phyloP scores from a whole-genome alignment of 2,888 invertebrate species.

The Chloroclysta siterata region DNA sequence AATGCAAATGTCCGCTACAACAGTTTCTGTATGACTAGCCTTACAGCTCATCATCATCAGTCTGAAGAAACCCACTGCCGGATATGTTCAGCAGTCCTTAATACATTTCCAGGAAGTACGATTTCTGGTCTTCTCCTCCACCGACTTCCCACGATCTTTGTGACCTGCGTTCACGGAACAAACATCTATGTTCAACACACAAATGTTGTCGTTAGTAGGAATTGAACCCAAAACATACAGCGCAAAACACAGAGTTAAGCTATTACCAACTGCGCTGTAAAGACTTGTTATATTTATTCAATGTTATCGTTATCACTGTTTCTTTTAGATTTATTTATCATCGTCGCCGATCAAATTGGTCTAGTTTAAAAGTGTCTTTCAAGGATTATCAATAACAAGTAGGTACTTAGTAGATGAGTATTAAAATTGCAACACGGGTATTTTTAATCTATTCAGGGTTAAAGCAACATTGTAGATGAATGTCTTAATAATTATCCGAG shows the following conservation, averaged over 20 bases:
- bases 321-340: neutral
- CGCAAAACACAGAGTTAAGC: neutral
- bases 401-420: neutral
- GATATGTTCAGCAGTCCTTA: too few species aligned
- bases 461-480: constrained; percentile 11
- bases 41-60: neutral
- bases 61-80: too few species aligned
- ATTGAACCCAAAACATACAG: neutral
- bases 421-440: neutral
- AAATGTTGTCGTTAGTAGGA: too few species aligned
- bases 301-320: neutral
- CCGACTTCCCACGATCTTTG: too few species aligned
- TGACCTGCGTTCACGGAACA: too few species aligned
- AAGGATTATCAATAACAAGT: neutral
- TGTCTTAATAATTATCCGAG: constrained; percentile 1
- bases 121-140: too few species aligned
- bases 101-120: too few species aligned
- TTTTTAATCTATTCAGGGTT: neutral
- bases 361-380: constrained; percentile 6
- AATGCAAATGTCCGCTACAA: constrained; percentile 35
- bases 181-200: too few species aligned
- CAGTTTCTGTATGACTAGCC: constrained; percentile 30
- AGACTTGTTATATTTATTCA: neutral
- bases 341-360: neutral
- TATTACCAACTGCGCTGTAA: neutral